Evolutionary conservation across 2,888 invertebrate species (phyloP).

Genomic region (Eupithecia pulchellata): DNA sequence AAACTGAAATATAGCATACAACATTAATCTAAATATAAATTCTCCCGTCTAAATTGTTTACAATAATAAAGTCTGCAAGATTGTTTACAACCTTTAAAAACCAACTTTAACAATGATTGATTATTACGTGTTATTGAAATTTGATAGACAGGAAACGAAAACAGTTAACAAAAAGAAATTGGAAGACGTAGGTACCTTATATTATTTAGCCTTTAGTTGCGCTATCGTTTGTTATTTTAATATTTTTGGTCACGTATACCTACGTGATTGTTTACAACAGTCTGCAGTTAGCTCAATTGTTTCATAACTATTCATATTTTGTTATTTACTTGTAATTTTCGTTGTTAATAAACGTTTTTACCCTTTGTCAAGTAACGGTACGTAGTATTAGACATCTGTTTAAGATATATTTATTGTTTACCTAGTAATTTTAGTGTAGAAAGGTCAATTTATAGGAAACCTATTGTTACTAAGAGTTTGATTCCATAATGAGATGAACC

Average conservation of each 20-base stretch:
- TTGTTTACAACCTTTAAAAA: conserved; percentile 31
- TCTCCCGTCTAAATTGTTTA: conserved; percentile 21
- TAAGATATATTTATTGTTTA: no score
- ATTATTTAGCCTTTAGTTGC: neutral
- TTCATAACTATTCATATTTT: no score
- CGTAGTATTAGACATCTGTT: no score
- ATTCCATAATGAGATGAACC: no score
- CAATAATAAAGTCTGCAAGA: conserved; percentile 19
- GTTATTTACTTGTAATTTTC: no score
- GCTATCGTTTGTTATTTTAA: neutral
- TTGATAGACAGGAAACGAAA: conserved; percentile 32
- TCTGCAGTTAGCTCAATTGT: no score
- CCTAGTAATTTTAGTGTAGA: no score
- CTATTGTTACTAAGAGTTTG: no score
- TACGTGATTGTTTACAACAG: no score
- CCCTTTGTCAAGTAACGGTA: no score
- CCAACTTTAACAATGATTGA: conserved; percentile 34
- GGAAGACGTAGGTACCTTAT: neutral
- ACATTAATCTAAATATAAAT: conserved; percentile 33
- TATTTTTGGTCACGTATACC: neutral
- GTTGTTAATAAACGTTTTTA: no score
- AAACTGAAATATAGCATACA: neutral
- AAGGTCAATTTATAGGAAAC: no score
- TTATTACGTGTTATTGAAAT: conserved; percentile 33
- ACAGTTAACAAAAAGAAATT: conserved; percentile 16